These are phyloP conservation scores for Pocillopora grandis DNA, from an alignment of 92 coral and sea anemone genomes.

Conservation along the genomic window DNA sequence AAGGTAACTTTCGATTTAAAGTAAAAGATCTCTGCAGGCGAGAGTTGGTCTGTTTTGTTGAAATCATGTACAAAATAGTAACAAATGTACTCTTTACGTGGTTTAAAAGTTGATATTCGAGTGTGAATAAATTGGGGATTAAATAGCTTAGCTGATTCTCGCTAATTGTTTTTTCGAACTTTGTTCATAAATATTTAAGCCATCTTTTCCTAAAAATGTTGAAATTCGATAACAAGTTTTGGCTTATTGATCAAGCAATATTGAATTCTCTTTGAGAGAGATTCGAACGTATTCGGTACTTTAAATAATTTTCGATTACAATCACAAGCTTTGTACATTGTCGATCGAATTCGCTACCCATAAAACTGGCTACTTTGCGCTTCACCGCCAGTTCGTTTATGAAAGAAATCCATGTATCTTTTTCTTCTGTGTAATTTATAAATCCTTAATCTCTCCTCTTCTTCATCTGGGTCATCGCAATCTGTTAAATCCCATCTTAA, in stretches of 20 bases:
- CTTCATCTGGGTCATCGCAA: conserved; percentile 62
- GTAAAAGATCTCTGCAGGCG: background rate
- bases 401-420: conserved; percentile 79
- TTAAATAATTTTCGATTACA: background rate
- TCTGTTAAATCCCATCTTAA: conserved; percentile 69
- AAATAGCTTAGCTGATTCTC: background rate
- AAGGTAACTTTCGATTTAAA: background rate
- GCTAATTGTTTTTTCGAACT: background rate
- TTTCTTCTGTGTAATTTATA: conserved; percentile 90
- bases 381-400: conserved; percentile 34
- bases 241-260: background rate
- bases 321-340: background rate
- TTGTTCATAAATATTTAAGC: background rate
- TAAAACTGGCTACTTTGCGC: conserved; percentile 24
- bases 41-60: background rate
- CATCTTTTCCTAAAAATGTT: background rate
- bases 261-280: background rate
- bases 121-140: background rate
- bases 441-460: conserved; percentile 74
- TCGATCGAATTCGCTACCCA: conserved; percentile 3
- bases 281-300: background rate
- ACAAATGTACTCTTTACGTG: background rate
- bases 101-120: background rate
- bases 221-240: background rate
- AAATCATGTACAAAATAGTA: background rate